These are phyloP conservation scores for Petrolisthes cinctipes DNA, from an alignment of 2,888 invertebrate genomes.

Conservation along the genomic window DNA sequence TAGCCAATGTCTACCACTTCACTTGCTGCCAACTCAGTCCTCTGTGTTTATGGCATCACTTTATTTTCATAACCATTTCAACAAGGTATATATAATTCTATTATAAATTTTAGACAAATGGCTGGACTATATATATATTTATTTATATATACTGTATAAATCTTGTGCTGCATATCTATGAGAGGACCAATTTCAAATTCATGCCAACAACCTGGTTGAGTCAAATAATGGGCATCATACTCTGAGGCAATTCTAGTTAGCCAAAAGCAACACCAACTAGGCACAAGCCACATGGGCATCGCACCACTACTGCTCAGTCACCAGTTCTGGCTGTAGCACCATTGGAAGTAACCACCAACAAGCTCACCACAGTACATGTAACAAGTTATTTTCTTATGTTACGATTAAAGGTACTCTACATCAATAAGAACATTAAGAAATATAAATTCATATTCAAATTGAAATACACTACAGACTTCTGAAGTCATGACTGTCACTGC, in stretches of 20 bases:
- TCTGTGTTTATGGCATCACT: conserved; percentile 21
- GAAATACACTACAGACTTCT: conserved; percentile 56
- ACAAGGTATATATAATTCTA: neutral
- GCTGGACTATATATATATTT: conserved; percentile 22
- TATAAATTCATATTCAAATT: conserved; percentile 57
- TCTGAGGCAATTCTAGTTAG: conserved; percentile 31
- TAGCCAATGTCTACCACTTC: conserved; percentile 21
- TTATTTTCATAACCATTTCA: conserved; percentile 9
- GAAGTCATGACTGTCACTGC: conserved; percentile 39
- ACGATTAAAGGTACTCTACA: conserved; percentile 47
- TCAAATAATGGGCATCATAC: conserved; percentile 10
- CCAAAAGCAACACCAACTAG: conserved; percentile 30
- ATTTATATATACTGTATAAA: neutral
- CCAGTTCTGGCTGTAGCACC: conserved; percentile 55
- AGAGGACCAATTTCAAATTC: conserved; percentile 11
- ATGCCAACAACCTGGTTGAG: conserved; percentile 34
- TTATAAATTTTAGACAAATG: conserved; percentile 11
- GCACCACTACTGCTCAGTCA: conserved; percentile 38
- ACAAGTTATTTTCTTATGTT: conserved; percentile 33
- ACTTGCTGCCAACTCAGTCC: conserved; percentile 25
- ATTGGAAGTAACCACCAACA: conserved; percentile 46
- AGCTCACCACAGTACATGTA: conserved; percentile 47
- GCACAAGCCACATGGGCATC: conserved; percentile 28
- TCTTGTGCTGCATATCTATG: conserved; percentile 19
- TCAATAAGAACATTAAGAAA: conserved; percentile 60